phyloP scores from a whole-genome alignment of 2,113 vertebrate species.

The Vireo altiloquus region DNA sequence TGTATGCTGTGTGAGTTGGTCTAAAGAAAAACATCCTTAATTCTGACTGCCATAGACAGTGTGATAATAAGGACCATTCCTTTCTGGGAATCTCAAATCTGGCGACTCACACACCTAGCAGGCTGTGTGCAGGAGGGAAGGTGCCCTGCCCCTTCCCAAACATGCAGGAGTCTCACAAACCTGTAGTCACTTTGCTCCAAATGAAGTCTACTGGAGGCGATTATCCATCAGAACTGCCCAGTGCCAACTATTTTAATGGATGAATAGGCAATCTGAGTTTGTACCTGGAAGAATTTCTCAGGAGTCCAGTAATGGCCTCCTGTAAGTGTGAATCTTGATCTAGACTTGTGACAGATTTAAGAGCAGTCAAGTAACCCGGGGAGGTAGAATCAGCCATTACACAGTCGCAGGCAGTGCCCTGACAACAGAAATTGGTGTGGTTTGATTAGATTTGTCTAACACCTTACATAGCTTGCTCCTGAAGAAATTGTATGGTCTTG shows the following conservation, averaged over 20 bases:
- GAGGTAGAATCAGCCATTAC: background rate
- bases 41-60: fast-evolving
- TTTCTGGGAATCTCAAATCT: background rate
- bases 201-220: background rate
- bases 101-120: background rate
- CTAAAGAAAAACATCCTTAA: background rate
- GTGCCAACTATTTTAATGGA: background rate
- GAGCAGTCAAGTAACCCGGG: background rate
- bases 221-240: background rate
- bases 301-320: background rate
- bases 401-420: background rate
- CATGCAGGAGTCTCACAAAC: background rate
- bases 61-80: background rate
- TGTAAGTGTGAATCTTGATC: background rate
- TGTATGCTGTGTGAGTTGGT: background rate
- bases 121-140: background rate
- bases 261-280: background rate
- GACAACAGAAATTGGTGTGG: background rate
- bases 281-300: background rate
- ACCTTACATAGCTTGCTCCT: background rate
- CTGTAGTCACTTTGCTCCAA: background rate
- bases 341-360: background rate
- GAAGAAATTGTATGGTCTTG: background rate
- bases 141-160: background rate
- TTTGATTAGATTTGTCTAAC: background rate